These are phyloP conservation scores for Xyliphius kryptos DNA, from an alignment of 2,113 vertebrate genomes.

Conservation along the genomic window DNA sequence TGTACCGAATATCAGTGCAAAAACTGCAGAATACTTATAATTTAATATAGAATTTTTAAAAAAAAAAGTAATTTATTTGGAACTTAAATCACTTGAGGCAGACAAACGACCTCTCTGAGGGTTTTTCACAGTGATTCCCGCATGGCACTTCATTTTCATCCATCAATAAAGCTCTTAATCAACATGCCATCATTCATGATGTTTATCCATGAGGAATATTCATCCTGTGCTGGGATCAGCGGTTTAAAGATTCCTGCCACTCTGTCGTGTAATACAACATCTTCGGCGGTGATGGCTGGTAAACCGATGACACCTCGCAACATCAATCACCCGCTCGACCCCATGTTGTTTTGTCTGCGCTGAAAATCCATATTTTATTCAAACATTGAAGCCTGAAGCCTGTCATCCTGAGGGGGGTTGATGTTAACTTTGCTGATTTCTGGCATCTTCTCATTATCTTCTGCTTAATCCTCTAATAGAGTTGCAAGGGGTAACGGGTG, in stretches of 20 bases:
- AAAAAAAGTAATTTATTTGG: too few relatives aligned
- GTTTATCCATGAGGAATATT: slow-evolving; percentile 21
- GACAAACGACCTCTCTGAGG: background rate
- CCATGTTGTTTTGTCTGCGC: slow-evolving; percentile 21
- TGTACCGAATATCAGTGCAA: too few relatives aligned
- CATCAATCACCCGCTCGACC: slow-evolving; percentile 46
- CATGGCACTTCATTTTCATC: slow-evolving; percentile 6
- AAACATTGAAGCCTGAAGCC: background rate
- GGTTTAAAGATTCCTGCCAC: slow-evolving; percentile 4
- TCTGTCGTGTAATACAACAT: slow-evolving; percentile 42
- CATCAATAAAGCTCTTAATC: slow-evolving; percentile 12
- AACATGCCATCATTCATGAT: slow-evolving; percentile 3
- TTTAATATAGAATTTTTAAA: too few relatives aligned
- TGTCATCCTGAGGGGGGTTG: too few relatives aligned
- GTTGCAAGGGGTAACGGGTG: too few relatives aligned
- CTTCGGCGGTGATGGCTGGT: slow-evolving; percentile 34
- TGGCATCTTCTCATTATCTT: too few relatives aligned
- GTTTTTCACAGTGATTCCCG: background rate
- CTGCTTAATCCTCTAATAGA: too few relatives aligned
- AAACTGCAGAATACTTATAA: too few relatives aligned
- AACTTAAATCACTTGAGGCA: too few relatives aligned
- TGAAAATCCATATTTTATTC: slow-evolving; percentile 47
- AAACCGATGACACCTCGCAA: slow-evolving; percentile 45
- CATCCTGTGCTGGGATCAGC: slow-evolving; percentile 23
- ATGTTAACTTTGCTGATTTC: too few relatives aligned